Percentiles rank a stretch among this genome's conserved stretches.
phyloP scores from a whole-genome alignment of 2,113 vertebrate genomes.

The Macaca nemestrina region DNA sequence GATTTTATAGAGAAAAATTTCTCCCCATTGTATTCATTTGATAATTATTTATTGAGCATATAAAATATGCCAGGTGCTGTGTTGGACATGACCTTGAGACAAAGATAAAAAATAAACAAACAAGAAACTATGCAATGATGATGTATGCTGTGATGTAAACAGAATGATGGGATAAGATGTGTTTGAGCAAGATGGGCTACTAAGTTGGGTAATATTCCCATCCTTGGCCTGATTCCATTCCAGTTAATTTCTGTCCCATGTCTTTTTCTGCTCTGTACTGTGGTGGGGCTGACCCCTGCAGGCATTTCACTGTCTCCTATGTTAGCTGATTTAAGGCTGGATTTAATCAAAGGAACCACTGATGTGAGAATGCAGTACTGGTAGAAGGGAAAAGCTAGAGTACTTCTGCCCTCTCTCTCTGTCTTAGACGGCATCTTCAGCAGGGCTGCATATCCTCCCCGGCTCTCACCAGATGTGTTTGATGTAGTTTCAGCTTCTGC shows the following conservation, averaged over 20 bases:
- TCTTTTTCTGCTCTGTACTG: neutral
- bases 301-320: neutral
- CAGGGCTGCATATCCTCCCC: neutral
- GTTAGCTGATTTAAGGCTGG: neutral
- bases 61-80: neutral
- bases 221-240: neutral
- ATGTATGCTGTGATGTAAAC: neutral
- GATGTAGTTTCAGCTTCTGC: neutral
- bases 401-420: neutral
- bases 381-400: neutral
- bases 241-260: neutral
- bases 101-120: neutral
- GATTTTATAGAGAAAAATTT: neutral
- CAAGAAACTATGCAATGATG: neutral
- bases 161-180: fast-evolving
- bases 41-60: neutral
- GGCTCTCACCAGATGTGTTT: neutral
- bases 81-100: neutral
- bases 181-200: neutral
- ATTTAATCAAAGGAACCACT: neutral
- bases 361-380: neutral
- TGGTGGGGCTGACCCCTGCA: neutral
- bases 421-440: neutral
- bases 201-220: neutral
- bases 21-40: neutral